phyloP scores from a whole-genome alignment of 2,888 invertebrate species.

The Pterobdella sp. region DNA sequence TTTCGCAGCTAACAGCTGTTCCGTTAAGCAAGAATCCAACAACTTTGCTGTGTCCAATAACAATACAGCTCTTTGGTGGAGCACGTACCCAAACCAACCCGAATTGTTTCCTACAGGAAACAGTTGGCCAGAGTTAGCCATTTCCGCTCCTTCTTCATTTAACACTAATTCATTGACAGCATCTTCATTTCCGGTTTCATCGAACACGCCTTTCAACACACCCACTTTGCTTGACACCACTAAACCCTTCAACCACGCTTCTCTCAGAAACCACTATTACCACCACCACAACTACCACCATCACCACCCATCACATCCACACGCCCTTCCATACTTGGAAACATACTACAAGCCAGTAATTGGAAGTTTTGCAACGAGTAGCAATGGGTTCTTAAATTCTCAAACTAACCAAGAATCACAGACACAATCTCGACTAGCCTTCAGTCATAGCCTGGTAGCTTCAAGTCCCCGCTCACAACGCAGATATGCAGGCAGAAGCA shows the following conservation, averaged over 20 bases:
- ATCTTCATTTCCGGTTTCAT: conserved; percentile 14
- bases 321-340: conserved; percentile 21
- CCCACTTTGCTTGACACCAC: conserved; percentile 13
- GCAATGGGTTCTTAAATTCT: neutral
- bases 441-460: conserved; percentile 58
- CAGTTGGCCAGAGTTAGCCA: conserved; percentile 11
- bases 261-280: conserved; percentile 7
- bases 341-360: conserved; percentile 21
- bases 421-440: conserved; percentile 11
- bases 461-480: conserved; percentile 53
- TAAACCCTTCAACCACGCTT: neutral
- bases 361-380: conserved; percentile 1
- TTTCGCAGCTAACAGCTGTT: conserved; percentile 17
- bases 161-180: neutral
- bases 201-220: conserved; percentile 18
- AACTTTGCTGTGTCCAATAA: neutral
- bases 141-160: neutral
- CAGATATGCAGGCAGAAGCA: conserved; percentile 87
- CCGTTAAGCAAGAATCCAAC: conserved; percentile 17
- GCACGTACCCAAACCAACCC: conserved; percentile 5
- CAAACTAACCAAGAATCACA: neutral
- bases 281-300: conserved; percentile 10
- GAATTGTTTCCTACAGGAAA: conserved; percentile 2
- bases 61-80: conserved; percentile 22
- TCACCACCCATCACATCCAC: conserved; percentile 23